Evolutionary conservation across 1,140 invertebrate species (phyloP).

Genomic region (Drosophila tani): DNA sequence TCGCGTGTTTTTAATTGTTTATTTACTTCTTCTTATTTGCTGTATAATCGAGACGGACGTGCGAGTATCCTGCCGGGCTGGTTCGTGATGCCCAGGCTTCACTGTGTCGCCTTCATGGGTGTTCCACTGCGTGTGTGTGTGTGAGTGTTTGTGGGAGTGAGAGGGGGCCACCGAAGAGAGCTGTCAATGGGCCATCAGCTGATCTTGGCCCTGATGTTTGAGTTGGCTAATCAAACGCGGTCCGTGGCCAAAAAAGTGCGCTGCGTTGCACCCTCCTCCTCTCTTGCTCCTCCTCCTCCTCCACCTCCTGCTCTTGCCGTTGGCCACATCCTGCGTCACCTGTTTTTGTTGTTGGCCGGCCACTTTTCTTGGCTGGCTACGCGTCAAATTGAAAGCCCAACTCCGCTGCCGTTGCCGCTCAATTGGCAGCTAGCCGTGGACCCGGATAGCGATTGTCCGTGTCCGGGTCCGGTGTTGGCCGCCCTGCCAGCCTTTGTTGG

Average conservation of each 20-base stretch:
- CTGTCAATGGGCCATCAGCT: slow-evolving; percentile 69
- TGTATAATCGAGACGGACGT: slow-evolving; percentile 84
- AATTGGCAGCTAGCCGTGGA: slow-evolving; percentile 64
- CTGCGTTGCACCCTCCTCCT: slow-evolving; percentile 46
- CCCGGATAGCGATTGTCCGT: slow-evolving; percentile 46
- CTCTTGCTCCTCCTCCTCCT: slow-evolving; percentile 13
- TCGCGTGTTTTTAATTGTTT: slow-evolving; percentile 56
- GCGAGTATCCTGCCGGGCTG: slow-evolving; percentile 44
- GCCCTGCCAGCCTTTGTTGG: slow-evolving; percentile 82
- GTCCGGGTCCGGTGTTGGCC: slow-evolving; percentile 76
- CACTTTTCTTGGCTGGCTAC: slow-evolving; percentile 84
- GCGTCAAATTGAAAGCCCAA: slow-evolving; percentile 74
- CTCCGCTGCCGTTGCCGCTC: slow-evolving; percentile 36
- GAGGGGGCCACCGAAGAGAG: slow-evolving; percentile 6
- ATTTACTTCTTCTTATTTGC: slow-evolving; percentile 60
- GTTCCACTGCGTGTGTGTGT: slow-evolving; percentile 14
- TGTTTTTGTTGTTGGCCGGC: slow-evolving; percentile 72
- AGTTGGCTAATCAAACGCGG: slow-evolving; percentile 82
- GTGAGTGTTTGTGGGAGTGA: slow-evolving; percentile 25
- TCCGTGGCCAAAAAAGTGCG: slow-evolving; percentile 66
- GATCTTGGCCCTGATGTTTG: slow-evolving; percentile 81
- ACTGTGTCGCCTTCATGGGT: slow-evolving; percentile 34
- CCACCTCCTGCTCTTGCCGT: slow-evolving; percentile 19
- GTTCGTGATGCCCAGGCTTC: slow-evolving; percentile 48
- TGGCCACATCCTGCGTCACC: slow-evolving; percentile 69